A percentile compares a stretch with the other conserved stretches of the same genome.
phyloP scores from a whole-genome alignment of 1,140 invertebrate species.

The Plutomurus gul region DNA sequence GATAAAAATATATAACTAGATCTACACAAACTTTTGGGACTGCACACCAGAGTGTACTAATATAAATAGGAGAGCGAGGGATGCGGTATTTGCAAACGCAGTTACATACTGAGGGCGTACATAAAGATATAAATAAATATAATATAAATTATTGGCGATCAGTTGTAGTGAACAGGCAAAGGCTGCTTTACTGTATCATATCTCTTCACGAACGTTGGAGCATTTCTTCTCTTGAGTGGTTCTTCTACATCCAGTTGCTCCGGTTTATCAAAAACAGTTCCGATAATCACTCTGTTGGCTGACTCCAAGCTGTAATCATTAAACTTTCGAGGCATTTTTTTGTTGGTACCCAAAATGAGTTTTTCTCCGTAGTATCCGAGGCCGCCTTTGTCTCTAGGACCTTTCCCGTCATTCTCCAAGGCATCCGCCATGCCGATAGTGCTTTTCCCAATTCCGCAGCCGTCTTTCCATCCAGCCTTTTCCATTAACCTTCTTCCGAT shows the following conservation, averaged over 20 bases:
- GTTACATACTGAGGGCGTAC: too few relatives aligned
- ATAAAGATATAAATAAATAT: too few relatives aligned
- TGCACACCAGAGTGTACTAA: too few relatives aligned
- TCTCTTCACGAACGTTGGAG: slow-evolving; percentile 43
- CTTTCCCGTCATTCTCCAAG: slow-evolving; percentile 43
- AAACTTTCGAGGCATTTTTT: slow-evolving; percentile 18
- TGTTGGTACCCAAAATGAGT: slow-evolving; percentile 2
- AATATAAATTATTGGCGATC: too few relatives aligned
- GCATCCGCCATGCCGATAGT: slow-evolving; percentile 55
- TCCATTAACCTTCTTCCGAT: slow-evolving; percentile 62
- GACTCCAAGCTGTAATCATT: slow-evolving; percentile 37
- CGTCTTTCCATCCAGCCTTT: slow-evolving; percentile 65
- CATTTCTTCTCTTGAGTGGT: slow-evolving; percentile 39
- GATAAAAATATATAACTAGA: too few relatives aligned
- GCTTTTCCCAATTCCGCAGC: slow-evolving; percentile 61
- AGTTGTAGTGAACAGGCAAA: too few relatives aligned
- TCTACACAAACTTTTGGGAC: too few relatives aligned
- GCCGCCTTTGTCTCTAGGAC: slow-evolving; percentile 46
- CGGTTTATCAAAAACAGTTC: slow-evolving; percentile 52
- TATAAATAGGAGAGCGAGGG: too few relatives aligned
- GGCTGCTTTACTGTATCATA: not conserved
- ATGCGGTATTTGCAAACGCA: too few relatives aligned
- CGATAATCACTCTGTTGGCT: slow-evolving; percentile 41
- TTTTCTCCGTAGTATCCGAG: slow-evolving; percentile 52
- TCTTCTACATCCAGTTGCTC: slow-evolving; percentile 44